Evolutionary conservation across 2,113 vertebrate genomes (phyloP).

Genomic region (Myiopsitta monachus): DNA sequence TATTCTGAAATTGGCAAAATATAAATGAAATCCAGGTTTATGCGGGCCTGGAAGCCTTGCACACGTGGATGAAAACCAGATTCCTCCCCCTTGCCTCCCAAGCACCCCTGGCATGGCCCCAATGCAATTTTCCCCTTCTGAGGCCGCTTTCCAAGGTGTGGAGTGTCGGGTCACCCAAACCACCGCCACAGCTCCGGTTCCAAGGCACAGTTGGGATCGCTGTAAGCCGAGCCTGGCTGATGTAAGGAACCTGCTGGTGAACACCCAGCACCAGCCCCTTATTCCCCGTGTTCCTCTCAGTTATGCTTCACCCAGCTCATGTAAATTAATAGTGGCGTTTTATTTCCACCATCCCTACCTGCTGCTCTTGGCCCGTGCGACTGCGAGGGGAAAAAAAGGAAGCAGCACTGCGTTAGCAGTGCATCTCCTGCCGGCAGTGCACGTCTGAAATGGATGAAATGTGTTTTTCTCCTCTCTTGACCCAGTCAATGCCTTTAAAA

Average conservation of each 20-base stretch:
- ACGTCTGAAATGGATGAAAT: not conserved
- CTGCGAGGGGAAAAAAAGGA: not conserved
- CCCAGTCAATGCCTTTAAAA: not conserved
- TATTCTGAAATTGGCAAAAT: not conserved
- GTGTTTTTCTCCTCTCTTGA: not conserved
- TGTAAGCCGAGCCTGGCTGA: not conserved
- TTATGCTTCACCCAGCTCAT: not conserved
- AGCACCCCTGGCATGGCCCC: not conserved
- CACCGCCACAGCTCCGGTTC: fast-evolving
- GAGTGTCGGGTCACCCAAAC: not conserved
- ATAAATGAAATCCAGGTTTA: not conserved
- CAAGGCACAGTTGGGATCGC: fast-evolving
- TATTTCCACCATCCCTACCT: not conserved
- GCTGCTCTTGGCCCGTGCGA: not conserved
- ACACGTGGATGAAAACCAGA: not conserved
- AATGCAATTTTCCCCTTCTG: not conserved
- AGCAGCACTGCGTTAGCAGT: not conserved
- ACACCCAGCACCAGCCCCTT: not conserved
- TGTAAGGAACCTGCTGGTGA: not conserved
- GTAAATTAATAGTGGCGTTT: slow-evolving; percentile 18
- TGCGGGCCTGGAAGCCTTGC: not conserved
- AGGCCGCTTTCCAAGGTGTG: fast-evolving
- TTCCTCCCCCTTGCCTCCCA: not conserved
- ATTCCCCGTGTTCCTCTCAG: not conserved
- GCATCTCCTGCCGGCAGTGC: not conserved